Conservation (phyloP, 23 tunicate genomes). For the Phallusia fumigata region DNA sequence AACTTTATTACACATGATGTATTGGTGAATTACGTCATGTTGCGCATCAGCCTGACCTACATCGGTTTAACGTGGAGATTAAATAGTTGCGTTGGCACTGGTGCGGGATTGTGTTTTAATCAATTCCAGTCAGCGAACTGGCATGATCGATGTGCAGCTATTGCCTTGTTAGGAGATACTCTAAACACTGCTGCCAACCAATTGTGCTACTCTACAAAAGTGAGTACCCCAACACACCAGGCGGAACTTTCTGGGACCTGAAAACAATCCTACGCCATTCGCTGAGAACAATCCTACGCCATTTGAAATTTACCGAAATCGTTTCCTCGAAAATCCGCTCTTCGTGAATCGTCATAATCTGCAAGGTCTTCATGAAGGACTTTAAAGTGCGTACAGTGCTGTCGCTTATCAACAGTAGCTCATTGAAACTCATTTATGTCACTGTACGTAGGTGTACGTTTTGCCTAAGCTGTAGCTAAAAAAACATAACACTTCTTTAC, state of each 20-base stretch:
- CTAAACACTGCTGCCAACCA: no score
- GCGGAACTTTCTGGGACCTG: no score
- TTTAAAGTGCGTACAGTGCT: not conserved
- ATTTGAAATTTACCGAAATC: conserved; percentile 1
- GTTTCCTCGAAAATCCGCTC: conserved; percentile 10
- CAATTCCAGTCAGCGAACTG: conserved; percentile 9
- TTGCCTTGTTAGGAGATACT: not conserved
- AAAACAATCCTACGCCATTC: no score
- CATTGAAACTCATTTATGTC: not conserved
- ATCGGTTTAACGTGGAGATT: not conserved
- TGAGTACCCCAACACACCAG: no score
- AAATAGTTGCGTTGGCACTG: not conserved
- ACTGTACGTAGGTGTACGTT: no score
- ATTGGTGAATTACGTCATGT: no score
- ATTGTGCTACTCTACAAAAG: no score
- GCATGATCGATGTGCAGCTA: not conserved
- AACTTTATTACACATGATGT: no score
- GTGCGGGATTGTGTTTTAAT: not conserved
- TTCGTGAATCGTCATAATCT: conserved; percentile 7
- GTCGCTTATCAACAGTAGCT: not conserved
- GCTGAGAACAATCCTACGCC: no score
- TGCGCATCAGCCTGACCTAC: no score
- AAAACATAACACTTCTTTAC: no score
- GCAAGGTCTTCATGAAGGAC: conserved; percentile 1
- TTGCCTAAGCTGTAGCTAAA: no score